phyloP scores from a whole-genome alignment of 2,888 invertebrate genomes.

The Lepidochitona cinerea region DNA sequence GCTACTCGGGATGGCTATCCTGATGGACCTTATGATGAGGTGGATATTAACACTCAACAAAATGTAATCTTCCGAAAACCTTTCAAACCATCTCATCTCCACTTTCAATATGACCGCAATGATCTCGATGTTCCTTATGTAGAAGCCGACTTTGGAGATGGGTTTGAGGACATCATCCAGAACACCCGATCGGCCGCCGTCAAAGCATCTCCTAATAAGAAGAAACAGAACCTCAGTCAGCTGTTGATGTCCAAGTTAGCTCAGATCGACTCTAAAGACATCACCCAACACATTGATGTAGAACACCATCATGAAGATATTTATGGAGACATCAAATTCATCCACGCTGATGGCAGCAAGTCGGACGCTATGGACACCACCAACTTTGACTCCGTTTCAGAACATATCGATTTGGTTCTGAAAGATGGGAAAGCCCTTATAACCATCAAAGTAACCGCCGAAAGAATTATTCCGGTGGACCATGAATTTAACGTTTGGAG shows the following conservation, averaged over 20 bases:
- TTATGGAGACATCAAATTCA: constrained; percentile 53
- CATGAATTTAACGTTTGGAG: constrained; percentile 67
- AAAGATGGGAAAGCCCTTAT: constrained; percentile 59
- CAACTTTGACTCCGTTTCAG: constrained; percentile 59
- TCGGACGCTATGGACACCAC: constrained; percentile 36
- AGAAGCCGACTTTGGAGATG: constrained; percentile 5
- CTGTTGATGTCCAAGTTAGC: constrained; percentile 49
- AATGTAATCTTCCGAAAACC: too few species aligned
- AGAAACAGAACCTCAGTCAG: constrained; percentile 48
- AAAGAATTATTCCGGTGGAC: constrained; percentile 64
- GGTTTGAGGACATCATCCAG: not conserved
- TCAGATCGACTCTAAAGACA: constrained; percentile 56
- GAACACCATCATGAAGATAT: constrained; percentile 60
- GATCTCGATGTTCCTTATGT: constrained; percentile 4
- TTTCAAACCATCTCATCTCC: not conserved
- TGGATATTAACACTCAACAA: too few species aligned
- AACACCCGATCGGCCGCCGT: not conserved
- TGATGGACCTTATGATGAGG: too few species aligned
- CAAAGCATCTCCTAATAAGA: constrained; percentile 1
- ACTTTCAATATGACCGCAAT: not conserved
- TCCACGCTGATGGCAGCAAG: constrained; percentile 54
- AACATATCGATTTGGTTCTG: constrained; percentile 56
- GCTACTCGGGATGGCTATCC: too few species aligned
- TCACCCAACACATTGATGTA: constrained; percentile 55
- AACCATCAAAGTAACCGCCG: constrained; percentile 66